A percentile compares a stretch with the other conserved stretches of the same genome.
Conservation (phyloP, 1,140 invertebrate genomes). For the Drosophila arizonae region DNA sequence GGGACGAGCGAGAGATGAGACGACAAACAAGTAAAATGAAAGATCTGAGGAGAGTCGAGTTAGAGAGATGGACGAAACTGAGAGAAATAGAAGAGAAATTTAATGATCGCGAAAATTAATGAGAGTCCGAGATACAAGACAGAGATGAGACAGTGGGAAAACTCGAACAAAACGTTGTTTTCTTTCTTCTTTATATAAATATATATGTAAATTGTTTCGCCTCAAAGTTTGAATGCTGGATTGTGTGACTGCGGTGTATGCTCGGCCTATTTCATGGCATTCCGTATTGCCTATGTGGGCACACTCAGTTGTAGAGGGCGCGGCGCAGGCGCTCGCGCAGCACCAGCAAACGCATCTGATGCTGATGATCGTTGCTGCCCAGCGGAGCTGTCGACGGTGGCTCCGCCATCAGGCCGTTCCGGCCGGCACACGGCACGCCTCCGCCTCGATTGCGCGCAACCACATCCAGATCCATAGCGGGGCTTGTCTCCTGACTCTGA, state of each 20-base stretch:
- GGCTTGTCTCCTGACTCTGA: constrained; percentile 1
- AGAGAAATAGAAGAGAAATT: too few species aligned
- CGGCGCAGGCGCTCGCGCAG: constrained; percentile 54
- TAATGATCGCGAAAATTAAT: too few species aligned
- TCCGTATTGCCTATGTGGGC: background rate
- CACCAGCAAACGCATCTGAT: constrained; percentile 48
- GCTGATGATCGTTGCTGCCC: constrained; percentile 42
- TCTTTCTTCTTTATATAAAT: background rate
- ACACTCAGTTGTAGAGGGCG: constrained; percentile 46
- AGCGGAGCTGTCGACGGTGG: background rate
- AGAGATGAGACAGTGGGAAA: too few species aligned
- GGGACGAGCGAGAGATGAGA: too few species aligned
- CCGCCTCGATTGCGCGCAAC: constrained; percentile 46
- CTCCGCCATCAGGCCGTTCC: constrained; percentile 4
- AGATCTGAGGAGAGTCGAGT: too few species aligned
- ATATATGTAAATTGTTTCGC: background rate
- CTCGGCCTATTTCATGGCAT: too few species aligned
- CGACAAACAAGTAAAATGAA: too few species aligned
- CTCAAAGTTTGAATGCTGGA: background rate
- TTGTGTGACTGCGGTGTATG: background rate
- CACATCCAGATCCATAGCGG: background rate
- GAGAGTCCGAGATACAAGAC: background rate
- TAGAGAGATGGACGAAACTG: too few species aligned
- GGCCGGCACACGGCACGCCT: constrained; percentile 26
- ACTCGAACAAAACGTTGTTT: too few species aligned